A percentile compares a stretch with the other conserved stretches of the same genome.
Conservation (phyloP, 2,113 vertebrate genomes). For the Hiodon tergisus region DNA sequence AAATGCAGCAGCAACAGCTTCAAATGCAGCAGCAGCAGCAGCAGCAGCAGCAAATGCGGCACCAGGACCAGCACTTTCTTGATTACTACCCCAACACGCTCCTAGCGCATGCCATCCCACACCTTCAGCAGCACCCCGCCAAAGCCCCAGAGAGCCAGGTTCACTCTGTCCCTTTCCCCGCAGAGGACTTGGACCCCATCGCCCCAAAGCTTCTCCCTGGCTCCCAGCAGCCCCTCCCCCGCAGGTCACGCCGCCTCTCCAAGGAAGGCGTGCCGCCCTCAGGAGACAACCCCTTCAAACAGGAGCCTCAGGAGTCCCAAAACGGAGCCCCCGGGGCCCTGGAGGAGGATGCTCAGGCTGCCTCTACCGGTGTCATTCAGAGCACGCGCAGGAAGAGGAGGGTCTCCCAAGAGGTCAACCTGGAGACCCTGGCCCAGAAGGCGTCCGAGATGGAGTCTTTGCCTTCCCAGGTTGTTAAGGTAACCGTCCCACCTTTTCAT, state of each 20-base stretch:
- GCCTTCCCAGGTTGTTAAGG: slow-evolving; percentile 56
- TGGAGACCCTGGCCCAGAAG: slow-evolving; percentile 93
- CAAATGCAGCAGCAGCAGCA: slow-evolving; percentile 54
- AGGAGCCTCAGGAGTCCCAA: slow-evolving; percentile 41
- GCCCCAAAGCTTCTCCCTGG: slow-evolving; percentile 67
- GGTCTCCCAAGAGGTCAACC: slow-evolving; percentile 88
- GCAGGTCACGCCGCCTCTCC: slow-evolving; percentile 86
- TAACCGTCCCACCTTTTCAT: slow-evolving; percentile 27
- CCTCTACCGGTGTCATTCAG: slow-evolving; percentile 84
- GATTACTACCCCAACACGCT: slow-evolving; percentile 52
- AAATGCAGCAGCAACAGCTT: slow-evolving; percentile 64
- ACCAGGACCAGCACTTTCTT: slow-evolving; percentile 57
- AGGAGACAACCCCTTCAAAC: slow-evolving; percentile 57
- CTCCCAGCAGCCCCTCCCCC: slow-evolving; percentile 65
- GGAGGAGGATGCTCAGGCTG: slow-evolving; percentile 61
- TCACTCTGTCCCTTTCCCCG: slow-evolving; percentile 63
- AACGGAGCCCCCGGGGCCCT: slow-evolving; percentile 52
- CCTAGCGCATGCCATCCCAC: slow-evolving; percentile 45
- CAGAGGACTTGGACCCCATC: slow-evolving; percentile 61
- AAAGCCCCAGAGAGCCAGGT: slow-evolving; percentile 51
- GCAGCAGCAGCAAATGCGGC: slow-evolving; percentile 49
- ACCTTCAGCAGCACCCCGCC: slow-evolving; percentile 37
- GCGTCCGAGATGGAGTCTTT: slow-evolving; percentile 89
- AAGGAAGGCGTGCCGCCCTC: slow-evolving; percentile 80
- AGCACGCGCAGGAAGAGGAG: slow-evolving; percentile 79